Evolutionary conservation across 1,140 invertebrate species (phyloP).

Genomic region (Lamellibrachia luymesi): DNA sequence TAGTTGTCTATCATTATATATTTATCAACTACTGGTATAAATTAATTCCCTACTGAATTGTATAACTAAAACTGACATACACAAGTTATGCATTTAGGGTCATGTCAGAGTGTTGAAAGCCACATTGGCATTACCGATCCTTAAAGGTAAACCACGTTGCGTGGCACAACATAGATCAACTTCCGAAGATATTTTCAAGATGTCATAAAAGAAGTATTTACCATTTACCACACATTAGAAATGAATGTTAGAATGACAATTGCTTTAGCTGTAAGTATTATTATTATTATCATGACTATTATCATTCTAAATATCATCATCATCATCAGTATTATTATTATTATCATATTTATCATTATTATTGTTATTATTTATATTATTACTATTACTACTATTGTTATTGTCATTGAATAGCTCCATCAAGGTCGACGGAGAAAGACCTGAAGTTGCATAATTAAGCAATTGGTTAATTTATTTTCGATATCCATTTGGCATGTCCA

Average conservation of each 20-base stretch:
- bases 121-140: no score
- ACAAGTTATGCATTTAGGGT: no score
- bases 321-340: neutral
- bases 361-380: neutral
- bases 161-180: no score
- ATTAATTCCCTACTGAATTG: no score
- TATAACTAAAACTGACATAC: no score
- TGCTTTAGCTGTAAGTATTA: neutral
- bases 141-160: no score
- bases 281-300: neutral
- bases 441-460: neutral
- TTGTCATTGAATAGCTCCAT: neutral
- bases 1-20: no score
- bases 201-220: no score
- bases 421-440: neutral
- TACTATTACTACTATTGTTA: neutral
- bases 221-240: neutral
- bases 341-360: neutral
- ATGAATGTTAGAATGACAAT: neutral
- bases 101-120: no score
- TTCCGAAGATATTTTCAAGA: no score
- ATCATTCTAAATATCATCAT: neutral
- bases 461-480: neutral
- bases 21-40: no score
- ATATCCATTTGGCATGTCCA: neutral